phyloP scores from a whole-genome alignment of 2,888 invertebrate genomes.

The Maniola hyperantus region DNA sequence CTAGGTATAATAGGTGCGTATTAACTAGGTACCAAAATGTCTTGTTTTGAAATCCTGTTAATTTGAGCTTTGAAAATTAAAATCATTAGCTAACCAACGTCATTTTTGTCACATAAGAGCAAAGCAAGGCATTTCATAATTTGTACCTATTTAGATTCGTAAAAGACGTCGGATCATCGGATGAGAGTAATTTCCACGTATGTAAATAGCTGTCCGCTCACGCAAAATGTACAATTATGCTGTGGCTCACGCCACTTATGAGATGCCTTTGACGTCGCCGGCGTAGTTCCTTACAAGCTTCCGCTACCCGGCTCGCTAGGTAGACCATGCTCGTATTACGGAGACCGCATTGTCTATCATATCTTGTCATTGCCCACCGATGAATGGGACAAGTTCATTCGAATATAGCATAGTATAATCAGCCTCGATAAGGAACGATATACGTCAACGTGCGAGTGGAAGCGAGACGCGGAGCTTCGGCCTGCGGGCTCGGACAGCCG shows the following conservation, averaged over 20 bases:
- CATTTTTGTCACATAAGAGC: neutral
- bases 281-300: conserved; percentile 25
- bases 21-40: no score
- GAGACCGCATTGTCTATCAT: conserved; percentile 69
- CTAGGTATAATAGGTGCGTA: no score
- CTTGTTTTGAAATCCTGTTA: no score
- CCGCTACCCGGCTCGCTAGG: conserved; percentile 52
- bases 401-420: conserved; percentile 56
- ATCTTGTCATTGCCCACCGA: conserved; percentile 54
- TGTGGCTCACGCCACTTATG: conserved; percentile 8
- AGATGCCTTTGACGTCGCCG: conserved; percentile 27
- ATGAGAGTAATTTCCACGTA: conserved; percentile 32
- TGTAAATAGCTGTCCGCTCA: conserved; percentile 36
- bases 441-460: conserved; percentile 45
- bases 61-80: no score
- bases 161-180: conserved; percentile 35
- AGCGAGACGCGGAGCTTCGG: conserved; percentile 47
- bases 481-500: conserved; percentile 60
- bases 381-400: conserved; percentile 76
- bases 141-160: conserved; percentile 22
- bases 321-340: conserved; percentile 60
- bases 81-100: neutral
- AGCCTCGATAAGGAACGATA: conserved; percentile 45
- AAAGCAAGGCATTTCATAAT: conserved; percentile 15
- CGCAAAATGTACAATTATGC: conserved; percentile 7